Evolutionary conservation across 2,888 invertebrate genomes (phyloP).

Genomic region (Rhingia rostrata): DNA sequence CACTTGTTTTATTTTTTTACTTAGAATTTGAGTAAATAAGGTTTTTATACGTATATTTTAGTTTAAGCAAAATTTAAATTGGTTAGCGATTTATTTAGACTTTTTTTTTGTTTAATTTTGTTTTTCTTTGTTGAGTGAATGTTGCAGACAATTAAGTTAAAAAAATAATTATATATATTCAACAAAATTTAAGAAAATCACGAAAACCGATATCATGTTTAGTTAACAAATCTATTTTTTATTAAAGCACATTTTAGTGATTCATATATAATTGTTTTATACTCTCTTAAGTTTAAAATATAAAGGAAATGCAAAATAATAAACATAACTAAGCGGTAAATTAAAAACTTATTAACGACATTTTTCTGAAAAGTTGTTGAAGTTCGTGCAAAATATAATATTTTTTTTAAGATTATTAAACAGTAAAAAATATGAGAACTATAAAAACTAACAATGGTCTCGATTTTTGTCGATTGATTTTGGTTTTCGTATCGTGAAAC

Average conservation of each 20-base stretch:
- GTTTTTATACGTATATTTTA: slow-evolving; percentile 35
- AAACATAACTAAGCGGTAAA: not conserved
- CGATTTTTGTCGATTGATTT: no score
- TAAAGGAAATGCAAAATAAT: slow-evolving; percentile 4
- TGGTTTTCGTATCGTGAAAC: no score
- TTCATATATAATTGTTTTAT: slow-evolving; percentile 32
- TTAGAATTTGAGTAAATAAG: not conserved
- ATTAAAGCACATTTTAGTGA: slow-evolving; percentile 32
- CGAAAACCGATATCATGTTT: slow-evolving; percentile 31
- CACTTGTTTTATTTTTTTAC: slow-evolving; percentile 27
- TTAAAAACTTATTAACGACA: slow-evolving; percentile 50
- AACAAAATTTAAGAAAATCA: slow-evolving; percentile 17
- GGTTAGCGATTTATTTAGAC: slow-evolving; percentile 18
- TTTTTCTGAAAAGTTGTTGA: slow-evolving; percentile 72
- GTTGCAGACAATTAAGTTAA: slow-evolving; percentile 36
- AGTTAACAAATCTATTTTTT: slow-evolving; percentile 38
- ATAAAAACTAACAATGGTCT: no score
- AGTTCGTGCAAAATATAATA: slow-evolving; percentile 49
- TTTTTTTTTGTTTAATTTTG: slow-evolving; percentile 1
- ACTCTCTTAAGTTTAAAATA: slow-evolving; percentile 41
- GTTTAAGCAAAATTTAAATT: slow-evolving; percentile 24
- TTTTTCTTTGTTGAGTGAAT: slow-evolving; percentile 55
- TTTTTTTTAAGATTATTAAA: slow-evolving; percentile 30
- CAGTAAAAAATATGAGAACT: not conserved
- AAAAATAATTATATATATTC: slow-evolving; percentile 5